Percentiles rank a stretch among this genome's conserved stretches.
Evolutionary conservation across 1,140 invertebrate species (phyloP).

Genomic region (Heliconius nattereri): DNA sequence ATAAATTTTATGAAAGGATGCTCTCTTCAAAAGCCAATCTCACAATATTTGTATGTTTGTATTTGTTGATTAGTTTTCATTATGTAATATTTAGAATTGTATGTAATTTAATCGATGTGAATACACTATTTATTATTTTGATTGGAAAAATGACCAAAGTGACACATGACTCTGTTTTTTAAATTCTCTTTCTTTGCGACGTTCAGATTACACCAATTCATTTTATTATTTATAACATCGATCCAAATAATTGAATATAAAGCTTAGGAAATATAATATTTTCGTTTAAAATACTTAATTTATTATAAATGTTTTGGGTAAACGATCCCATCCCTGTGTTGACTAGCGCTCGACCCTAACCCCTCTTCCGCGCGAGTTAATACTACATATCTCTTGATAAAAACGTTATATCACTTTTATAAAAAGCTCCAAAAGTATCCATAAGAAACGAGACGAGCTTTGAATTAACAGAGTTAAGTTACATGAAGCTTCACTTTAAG

Average conservation of each 20-base stretch:
- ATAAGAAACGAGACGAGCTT: not conserved
- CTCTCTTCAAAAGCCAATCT: not conserved
- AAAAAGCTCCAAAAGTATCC: not conserved
- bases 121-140: no score
- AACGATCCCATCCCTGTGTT: not conserved
- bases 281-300: not conserved
- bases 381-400: not conserved
- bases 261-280: not conserved
- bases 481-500: not conserved
- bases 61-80: no score
- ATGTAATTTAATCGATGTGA: no score
- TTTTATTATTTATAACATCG: not conserved
- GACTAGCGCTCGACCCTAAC: slow-evolving; percentile 3
- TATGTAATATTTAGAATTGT: no score
- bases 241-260: not conserved
- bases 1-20: not conserved
- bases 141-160: no score
- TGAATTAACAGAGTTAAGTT: not conserved
- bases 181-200: no score
- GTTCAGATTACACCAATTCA: no score
- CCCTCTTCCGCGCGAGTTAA: slow-evolving; percentile 4
- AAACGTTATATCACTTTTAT: not conserved
- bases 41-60: no score
- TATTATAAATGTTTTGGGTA: not conserved
- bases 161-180: no score